Evolutionary conservation across 2,797 vertebrate species (phyloP).

Genomic region (Rhynchotus rufescens): DNA sequence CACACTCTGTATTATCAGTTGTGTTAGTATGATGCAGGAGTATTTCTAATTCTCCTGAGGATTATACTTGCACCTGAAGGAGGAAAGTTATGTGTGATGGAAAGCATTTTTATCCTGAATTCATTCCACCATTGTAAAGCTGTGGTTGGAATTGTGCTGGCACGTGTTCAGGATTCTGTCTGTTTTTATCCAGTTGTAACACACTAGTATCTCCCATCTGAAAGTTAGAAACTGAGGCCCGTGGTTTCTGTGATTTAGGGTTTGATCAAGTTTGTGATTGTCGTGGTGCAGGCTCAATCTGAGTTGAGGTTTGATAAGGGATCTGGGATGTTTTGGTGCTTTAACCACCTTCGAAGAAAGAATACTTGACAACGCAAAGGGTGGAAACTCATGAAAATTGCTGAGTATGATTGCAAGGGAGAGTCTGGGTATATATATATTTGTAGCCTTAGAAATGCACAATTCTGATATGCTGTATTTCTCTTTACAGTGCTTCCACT

Average conservation of each 20-base stretch:
- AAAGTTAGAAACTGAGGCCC: conserved; percentile 21
- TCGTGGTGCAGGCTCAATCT: not conserved
- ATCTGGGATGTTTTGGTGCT: not conserved
- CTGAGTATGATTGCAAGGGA: fast-evolving
- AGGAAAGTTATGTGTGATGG: not conserved
- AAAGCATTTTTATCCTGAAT: conserved; percentile 19
- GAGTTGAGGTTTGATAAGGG: not conserved
- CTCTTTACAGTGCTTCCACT: conserved; percentile 85
- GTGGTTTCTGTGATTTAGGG: not conserved
- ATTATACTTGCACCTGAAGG: not conserved
- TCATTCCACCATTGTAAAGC: not conserved
- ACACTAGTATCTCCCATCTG: conserved; percentile 37
- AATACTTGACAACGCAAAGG: not conserved
- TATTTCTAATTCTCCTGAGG: not conserved
- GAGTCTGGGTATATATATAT: not conserved
- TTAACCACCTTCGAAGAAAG: not conserved
- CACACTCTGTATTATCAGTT: not conserved
- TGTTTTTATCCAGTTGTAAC: conserved; percentile 12
- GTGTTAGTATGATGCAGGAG: not conserved
- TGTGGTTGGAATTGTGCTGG: conserved; percentile 14
- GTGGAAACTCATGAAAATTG: not conserved
- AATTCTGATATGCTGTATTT: conserved; percentile 39
- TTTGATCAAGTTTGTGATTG: not conserved
- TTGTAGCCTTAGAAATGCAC: not conserved
- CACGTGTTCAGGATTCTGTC: not conserved